Percentiles rank a stretch among this genome's conserved stretches.
phyloP scores from a whole-genome alignment of 1,140 invertebrate genomes.

The Mamestra configurata region DNA sequence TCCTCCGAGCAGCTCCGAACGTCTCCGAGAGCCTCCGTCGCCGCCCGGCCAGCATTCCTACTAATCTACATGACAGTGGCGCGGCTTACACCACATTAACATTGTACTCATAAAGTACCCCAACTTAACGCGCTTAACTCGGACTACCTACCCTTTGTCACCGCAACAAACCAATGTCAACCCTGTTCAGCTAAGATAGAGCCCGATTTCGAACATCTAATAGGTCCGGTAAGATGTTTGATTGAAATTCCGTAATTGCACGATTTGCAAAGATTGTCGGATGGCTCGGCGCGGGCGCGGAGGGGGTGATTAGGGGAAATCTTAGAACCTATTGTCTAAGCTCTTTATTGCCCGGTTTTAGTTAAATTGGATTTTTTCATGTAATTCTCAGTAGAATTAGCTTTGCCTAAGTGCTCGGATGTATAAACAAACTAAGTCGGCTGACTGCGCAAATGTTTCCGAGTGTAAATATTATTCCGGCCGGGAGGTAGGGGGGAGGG shows the following conservation, averaged over 20 bases:
- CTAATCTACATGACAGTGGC: constrained; percentile 43
- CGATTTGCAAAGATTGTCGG: constrained; percentile 53
- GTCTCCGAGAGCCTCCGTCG: not conserved
- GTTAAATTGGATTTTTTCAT: constrained; percentile 37
- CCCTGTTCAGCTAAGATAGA: constrained; percentile 10
- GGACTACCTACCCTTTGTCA: constrained; percentile 8
- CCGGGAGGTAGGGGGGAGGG: not conserved
- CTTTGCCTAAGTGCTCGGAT: not conserved
- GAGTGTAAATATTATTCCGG: constrained; percentile 40
- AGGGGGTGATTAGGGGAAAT: constrained; percentile 36
- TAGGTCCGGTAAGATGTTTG: constrained; percentile 31
- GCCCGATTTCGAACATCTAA: constrained; percentile 3
- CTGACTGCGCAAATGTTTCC: constrained; percentile 16
- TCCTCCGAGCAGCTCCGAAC: not conserved
- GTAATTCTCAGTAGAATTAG: not conserved
- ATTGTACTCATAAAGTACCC: constrained; percentile 45
- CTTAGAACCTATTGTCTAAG: constrained; percentile 40
- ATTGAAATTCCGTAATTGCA: constrained; percentile 53
- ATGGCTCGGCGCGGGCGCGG: not conserved
- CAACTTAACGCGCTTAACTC: constrained; percentile 44
- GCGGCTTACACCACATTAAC: constrained; percentile 39
- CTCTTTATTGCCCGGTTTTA: constrained; percentile 41
- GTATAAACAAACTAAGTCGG: constrained; percentile 16
- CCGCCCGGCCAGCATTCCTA: not conserved
- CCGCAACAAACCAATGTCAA: not conserved